A percentile compares a stretch with the other conserved stretches of the same genome.
These are phyloP conservation scores for Brachionus manjavacas DNA, from an alignment of 1,140 invertebrate species.

Conservation along the genomic window DNA sequence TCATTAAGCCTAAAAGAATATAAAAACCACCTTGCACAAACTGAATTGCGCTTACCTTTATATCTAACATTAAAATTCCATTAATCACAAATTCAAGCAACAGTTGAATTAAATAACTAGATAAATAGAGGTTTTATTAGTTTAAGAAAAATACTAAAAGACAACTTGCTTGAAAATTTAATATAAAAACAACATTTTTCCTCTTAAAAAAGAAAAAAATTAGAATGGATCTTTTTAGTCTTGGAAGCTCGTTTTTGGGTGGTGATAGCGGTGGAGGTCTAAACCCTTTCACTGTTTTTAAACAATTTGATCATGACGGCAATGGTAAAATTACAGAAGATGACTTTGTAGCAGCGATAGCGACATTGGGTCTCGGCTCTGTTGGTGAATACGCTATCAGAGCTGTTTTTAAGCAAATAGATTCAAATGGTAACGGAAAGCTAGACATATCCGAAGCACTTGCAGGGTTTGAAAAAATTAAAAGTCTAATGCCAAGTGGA, in stretches of 20 bases:
- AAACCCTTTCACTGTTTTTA: conserved; percentile 31
- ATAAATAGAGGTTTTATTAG: background rate
- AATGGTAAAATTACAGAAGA: conserved; percentile 39
- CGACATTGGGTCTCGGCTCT: background rate
- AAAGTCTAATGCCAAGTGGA: background rate
- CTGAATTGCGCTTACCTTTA: background rate
- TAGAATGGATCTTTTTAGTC: conserved; percentile 1
- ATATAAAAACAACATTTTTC: background rate
- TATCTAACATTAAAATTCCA: background rate
- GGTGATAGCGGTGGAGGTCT: background rate
- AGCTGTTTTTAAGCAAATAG: conserved; percentile 13
- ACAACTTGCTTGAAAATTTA: background rate
- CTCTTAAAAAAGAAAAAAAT: background rate
- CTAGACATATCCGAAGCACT: background rate
- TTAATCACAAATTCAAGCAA: conserved; percentile 4
- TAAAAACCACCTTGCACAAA: background rate
- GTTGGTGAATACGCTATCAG: background rate
- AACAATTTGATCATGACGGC: conserved; percentile 19
- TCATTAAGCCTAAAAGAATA: background rate
- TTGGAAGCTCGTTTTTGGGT: background rate
- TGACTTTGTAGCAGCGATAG: background rate
- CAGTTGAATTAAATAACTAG: background rate
- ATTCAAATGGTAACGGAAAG: conserved; percentile 28
- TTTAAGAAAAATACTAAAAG: background rate
- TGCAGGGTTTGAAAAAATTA: background rate